Evolutionary conservation across 2,113 vertebrate species (phyloP).

Genomic region (Microtus richardsoni): DNA sequence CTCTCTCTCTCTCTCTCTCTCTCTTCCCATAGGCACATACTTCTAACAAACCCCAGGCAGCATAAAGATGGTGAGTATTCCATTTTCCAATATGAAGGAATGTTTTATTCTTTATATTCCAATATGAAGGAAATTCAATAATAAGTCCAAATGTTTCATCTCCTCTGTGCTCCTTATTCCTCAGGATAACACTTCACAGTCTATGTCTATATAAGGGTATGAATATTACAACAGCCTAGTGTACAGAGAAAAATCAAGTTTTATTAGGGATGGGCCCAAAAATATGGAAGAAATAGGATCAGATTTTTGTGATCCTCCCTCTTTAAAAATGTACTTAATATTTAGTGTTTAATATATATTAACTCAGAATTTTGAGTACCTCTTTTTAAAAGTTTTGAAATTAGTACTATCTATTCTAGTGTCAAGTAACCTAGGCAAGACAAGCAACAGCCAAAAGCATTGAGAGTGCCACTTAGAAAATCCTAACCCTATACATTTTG

Average conservation of each 20-base stretch:
- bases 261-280: background rate
- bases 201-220: background rate
- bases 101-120: background rate
- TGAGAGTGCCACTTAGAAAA: background rate
- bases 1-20: background rate
- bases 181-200: background rate
- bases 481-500: background rate
- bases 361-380: conserved; percentile 14
- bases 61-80: background rate
- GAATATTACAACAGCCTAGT: conserved; percentile 15
- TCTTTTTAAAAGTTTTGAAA: conserved; percentile 18
- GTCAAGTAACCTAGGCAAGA: background rate
- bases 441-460: conserved; percentile 3
- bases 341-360: background rate
- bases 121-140: conserved; percentile 4
- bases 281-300: background rate
- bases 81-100: background rate
- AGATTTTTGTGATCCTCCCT: background rate
- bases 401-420: background rate
- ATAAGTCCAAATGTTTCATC: conserved; percentile 14
- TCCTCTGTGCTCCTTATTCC: background rate
- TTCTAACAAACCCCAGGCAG: background rate
- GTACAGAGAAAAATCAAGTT: background rate
- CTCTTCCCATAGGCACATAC: background rate
- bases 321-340: background rate